Evolutionary conservation across 2,113 vertebrate genomes (phyloP), one percentile per base, ranked within the genome.

Genomic region (Urocynchramus pylzowi): DNA sequence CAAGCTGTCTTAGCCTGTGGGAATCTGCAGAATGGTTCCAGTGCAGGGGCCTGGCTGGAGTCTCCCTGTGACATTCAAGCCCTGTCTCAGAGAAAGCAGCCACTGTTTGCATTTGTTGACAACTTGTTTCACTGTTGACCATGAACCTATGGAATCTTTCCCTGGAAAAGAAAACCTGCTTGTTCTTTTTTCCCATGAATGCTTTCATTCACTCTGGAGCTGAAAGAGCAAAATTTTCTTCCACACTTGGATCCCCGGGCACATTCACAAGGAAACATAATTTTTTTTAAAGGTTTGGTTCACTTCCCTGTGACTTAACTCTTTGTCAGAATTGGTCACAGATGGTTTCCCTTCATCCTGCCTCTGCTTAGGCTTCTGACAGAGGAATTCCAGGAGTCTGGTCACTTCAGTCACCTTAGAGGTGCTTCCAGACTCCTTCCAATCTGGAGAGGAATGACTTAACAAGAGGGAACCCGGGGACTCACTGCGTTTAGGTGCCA

Each of bases 141-240:
- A 88, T 60, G 77, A 94, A 96, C 95, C 87, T 96, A 91, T 92
- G 96, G 84, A 90, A 92, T 94, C 89, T 95, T 89, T 94, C 89
- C 82, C 47, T 94, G 86, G 88, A 80, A 94, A 94, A 89, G 90
- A 65, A 28, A 61, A 18, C 4, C 37, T 93, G 61, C 87, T 83
- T 90, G 89, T 95, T 93, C 80, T 93, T 75, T 81, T 45, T 63
- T 63, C 42, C 68, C 7, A 4, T 96, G 92, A 97, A 97, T 96
- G 80, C 92, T 91, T 94, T 86, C 89, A 96, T 96, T 97, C 94
- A 96, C 78, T 90, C 63, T 12, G 56, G 78, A 77, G 87, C 89
- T 96, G 89, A 93, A 94, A 84, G 86, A 97, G 82, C 75, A 90
- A 75, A 50, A 74, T 80, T 89, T 77, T 80, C 84, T 94, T 95